phyloP scores from a whole-genome alignment of 1,140 invertebrate genomes.

The Palaemon carinicauda region DNA sequence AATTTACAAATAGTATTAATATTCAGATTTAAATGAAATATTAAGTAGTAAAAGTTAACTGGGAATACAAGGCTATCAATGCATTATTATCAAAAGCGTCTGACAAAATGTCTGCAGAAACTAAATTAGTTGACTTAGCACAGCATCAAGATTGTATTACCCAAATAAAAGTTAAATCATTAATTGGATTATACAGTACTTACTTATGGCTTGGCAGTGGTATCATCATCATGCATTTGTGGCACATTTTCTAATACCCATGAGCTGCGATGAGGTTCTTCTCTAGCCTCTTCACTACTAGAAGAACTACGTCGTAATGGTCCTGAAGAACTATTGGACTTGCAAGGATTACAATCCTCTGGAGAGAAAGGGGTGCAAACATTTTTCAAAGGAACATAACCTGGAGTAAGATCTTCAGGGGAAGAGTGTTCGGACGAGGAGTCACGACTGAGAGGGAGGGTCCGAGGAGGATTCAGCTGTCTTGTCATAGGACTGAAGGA shows the following conservation, averaged over 20 bases:
- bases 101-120: too few relatives aligned
- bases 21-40: too few relatives aligned
- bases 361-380: constrained; percentile 39
- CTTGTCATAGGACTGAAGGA: not conserved
- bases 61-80: too few relatives aligned
- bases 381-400: constrained; percentile 48
- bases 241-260: constrained; percentile 36
- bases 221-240: not conserved
- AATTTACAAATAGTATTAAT: too few relatives aligned
- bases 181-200: too few relatives aligned
- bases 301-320: not conserved
- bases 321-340: not conserved
- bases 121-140: too few relatives aligned
- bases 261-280: constrained; percentile 38
- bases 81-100: too few relatives aligned
- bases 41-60: too few relatives aligned
- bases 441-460: not conserved
- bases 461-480: constrained; percentile 20
- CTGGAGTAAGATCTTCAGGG: constrained; percentile 51
- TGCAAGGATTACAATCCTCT: constrained; percentile 25
- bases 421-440: constrained; percentile 52
- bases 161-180: too few relatives aligned
- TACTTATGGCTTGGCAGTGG: too few relatives aligned
- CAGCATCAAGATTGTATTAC: too few relatives aligned
- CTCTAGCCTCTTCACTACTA: constrained; percentile 6